Evolutionary conservation across 2,888 invertebrate species (phyloP).

Genomic region (Mamestra brassicae): DNA sequence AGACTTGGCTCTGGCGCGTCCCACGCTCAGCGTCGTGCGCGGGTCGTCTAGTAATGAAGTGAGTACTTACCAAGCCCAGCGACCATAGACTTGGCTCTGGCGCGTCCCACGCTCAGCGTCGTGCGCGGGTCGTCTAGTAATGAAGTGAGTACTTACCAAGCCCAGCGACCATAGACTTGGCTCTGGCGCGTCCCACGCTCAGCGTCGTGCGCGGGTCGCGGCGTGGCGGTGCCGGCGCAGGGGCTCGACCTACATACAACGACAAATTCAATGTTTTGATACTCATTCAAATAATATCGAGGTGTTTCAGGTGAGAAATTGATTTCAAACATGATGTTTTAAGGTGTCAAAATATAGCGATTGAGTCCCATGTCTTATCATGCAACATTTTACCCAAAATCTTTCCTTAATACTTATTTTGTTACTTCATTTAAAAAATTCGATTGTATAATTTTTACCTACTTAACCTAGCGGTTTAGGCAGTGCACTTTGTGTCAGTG

Average conservation of each 20-base stretch:
- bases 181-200: constrained; percentile 97
- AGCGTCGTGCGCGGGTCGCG: constrained; percentile 98
- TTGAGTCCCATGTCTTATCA: too few species aligned
- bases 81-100: constrained; percentile 98
- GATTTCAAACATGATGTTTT: neutral
- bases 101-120: too few species aligned
- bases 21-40: too few species aligned
- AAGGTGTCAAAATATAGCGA: too few species aligned
- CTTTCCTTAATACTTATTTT: too few species aligned
- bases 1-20: constrained; percentile 97
- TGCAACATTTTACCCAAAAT: too few species aligned
- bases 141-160: constrained; percentile 89
- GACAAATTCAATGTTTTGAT: neutral
- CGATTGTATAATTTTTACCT: too few species aligned
- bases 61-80: constrained; percentile 94
- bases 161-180: constrained; percentile 98
- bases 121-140: too few species aligned
- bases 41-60: neutral
- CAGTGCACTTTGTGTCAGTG: too few species aligned
- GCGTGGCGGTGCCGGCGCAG: constrained; percentile 97
- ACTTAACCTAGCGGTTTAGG: too few species aligned
- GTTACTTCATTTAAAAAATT: too few species aligned
- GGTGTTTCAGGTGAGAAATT: neutral
- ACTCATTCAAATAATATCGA: neutral
- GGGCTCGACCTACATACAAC: constrained; percentile 89